A percentile compares a stretch with the other conserved stretches of the same genome.
These are phyloP conservation scores for Gymnorhina tibicen DNA, from an alignment of 2,113 vertebrate genomes.

Conservation along the genomic window DNA sequence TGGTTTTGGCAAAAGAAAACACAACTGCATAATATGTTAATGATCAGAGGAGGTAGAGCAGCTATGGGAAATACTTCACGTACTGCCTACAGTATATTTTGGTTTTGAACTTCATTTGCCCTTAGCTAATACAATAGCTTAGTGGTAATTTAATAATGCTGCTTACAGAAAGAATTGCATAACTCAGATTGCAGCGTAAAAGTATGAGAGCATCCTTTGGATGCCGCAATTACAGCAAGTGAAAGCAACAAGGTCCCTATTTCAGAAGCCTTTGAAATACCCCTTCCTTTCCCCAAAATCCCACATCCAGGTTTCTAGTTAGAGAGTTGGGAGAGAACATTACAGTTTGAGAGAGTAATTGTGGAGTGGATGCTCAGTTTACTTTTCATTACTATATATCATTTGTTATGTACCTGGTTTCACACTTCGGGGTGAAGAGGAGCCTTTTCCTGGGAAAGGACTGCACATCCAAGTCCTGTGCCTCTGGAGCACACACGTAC, in stretches of 20 bases:
- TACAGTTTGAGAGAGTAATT: neutral
- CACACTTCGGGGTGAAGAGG: neutral
- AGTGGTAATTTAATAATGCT: neutral
- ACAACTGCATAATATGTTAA: neutral
- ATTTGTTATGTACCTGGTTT: neutral
- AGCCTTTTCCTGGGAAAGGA: neutral
- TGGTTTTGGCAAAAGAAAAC: neutral
- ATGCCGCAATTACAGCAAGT: neutral
- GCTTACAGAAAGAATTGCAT: neutral
- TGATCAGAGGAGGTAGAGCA: neutral
- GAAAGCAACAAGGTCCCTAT: neutral
- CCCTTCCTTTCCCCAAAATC: neutral
- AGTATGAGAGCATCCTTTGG: neutral
- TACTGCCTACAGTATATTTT: neutral
- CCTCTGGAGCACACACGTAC: rapidly evolving
- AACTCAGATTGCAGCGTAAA: neutral
- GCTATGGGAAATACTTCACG: neutral
- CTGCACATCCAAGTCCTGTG: neutral
- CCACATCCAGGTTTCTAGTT: neutral
- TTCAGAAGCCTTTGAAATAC: neutral
- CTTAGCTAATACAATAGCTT: slow-evolving; percentile 15
- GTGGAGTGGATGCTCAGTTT: neutral
- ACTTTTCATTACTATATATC: neutral
- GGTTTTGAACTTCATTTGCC: slow-evolving; percentile 5
- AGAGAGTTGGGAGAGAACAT: neutral